phyloP scores from a whole-genome alignment of 1,140 invertebrate genomes.

The Paraescarpia echinospica region DNA sequence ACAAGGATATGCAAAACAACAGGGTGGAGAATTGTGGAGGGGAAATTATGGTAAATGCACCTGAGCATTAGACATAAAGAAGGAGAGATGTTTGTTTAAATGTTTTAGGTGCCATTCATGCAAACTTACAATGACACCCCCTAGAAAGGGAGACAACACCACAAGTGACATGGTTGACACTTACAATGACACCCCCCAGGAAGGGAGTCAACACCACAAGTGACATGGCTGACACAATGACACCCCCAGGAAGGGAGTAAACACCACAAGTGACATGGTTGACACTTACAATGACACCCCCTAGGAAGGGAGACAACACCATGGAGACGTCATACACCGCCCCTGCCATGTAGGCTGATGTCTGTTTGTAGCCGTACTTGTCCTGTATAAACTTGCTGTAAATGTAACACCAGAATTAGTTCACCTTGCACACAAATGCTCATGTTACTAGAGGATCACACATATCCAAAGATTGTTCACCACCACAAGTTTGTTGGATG shows the following conservation, averaged over 20 bases:
- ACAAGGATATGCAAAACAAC: too few relatives aligned
- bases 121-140: constrained; percentile 56
- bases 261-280: constrained; percentile 35
- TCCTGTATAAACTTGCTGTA: constrained; percentile 56
- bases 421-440: not conserved
- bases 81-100: not conserved
- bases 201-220: constrained; percentile 55
- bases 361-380: constrained; percentile 49
- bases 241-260: constrained; percentile 58
- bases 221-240: constrained; percentile 41
- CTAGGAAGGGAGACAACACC: constrained; percentile 58
- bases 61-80: not conserved
- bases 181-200: constrained; percentile 58
- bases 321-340: constrained; percentile 60
- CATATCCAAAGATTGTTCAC: too few relatives aligned
- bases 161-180: constrained; percentile 29
- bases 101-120: too few relatives aligned
- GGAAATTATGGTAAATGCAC: too few relatives aligned
- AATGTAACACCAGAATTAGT: not conserved
- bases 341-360: constrained; percentile 55
- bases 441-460: not conserved
- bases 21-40: too few relatives aligned
- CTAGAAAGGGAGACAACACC: constrained; percentile 58
- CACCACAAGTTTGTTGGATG: too few relatives aligned
- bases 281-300: constrained; percentile 57